phyloP scores from a whole-genome alignment of 1,140 invertebrate species.

The Procambarus clarkii region DNA sequence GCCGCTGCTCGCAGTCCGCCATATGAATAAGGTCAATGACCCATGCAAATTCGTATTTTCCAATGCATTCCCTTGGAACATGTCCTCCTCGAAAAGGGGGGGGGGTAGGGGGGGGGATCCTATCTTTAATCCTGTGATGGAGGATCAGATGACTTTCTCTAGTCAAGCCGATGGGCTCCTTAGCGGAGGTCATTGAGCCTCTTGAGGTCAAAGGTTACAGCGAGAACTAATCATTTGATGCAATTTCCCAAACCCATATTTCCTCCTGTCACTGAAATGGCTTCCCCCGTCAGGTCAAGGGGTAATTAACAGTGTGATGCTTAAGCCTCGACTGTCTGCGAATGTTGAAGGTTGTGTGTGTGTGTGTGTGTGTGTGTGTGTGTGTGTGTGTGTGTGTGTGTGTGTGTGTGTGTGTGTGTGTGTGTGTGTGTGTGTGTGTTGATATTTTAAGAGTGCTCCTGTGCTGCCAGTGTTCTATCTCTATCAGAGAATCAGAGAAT shows the following conservation, averaged over 20 bases:
- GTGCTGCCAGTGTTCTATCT: no score
- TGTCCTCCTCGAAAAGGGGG: no score
- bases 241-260: conserved; percentile 39
- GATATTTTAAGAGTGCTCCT: no score
- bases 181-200: not conserved
- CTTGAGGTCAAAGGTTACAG: conserved; percentile 9
- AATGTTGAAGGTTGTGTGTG: not conserved
- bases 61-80: no score
- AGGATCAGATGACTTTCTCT: conserved; percentile 34
- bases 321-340: not conserved
- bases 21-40: no score
- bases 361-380: not conserved
- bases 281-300: not conserved
- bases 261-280: conserved; percentile 12
- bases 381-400: conserved; percentile 1
- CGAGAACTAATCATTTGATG: conserved; percentile 44
- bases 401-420: not conserved
- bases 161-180: not conserved
- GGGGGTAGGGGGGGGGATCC: no score
- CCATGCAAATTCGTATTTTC: no score
- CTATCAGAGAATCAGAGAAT: no score
- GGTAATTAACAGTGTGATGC: not conserved
- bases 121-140: no score
- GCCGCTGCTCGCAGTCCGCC: no score
- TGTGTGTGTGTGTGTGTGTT: no score